These are phyloP conservation scores for Drosophila borborema DNA, from an alignment of 2,888 invertebrate species.

Conservation along the genomic window DNA sequence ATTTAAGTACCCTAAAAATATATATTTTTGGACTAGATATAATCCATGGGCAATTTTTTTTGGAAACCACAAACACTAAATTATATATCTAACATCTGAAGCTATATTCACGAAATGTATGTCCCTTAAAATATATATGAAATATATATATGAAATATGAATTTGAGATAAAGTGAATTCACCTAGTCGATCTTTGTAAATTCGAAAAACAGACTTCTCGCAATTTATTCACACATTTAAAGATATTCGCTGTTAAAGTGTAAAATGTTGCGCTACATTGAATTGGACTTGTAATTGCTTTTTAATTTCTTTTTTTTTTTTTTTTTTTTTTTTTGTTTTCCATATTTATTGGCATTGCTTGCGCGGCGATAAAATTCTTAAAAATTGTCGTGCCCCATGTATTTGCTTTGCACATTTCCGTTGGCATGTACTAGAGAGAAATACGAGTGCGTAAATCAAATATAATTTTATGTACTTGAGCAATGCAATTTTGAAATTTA, in stretches of 20 bases:
- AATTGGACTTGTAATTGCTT: slow-evolving; percentile 54
- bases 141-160: no score
- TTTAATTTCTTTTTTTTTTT: slow-evolving; percentile 54
- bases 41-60: not conserved
- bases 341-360: slow-evolving; percentile 40
- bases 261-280: slow-evolving; percentile 31
- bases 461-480: slow-evolving; percentile 49
- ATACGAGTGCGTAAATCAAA: slow-evolving; percentile 40
- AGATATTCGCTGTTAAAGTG: slow-evolving; percentile 25
- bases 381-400: slow-evolving; percentile 37
- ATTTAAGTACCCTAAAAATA: slow-evolving; percentile 45
- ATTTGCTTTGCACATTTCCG: slow-evolving; percentile 43
- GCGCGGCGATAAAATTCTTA: slow-evolving; percentile 37
- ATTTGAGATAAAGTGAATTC: slow-evolving; percentile 3
- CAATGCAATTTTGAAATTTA: slow-evolving; percentile 41
- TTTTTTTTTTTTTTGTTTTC: slow-evolving; percentile 54
- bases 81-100: not conserved
- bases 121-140: no score
- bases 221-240: slow-evolving; percentile 9
- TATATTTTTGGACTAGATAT: not conserved
- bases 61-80: slow-evolving; percentile 2
- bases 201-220: not conserved
- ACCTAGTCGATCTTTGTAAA: not conserved
- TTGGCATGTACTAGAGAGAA: slow-evolving; percentile 8
- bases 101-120: not conserved